phyloP scores from a whole-genome alignment of 1,140 invertebrate genomes.

The Drosophila rufa region DNA sequence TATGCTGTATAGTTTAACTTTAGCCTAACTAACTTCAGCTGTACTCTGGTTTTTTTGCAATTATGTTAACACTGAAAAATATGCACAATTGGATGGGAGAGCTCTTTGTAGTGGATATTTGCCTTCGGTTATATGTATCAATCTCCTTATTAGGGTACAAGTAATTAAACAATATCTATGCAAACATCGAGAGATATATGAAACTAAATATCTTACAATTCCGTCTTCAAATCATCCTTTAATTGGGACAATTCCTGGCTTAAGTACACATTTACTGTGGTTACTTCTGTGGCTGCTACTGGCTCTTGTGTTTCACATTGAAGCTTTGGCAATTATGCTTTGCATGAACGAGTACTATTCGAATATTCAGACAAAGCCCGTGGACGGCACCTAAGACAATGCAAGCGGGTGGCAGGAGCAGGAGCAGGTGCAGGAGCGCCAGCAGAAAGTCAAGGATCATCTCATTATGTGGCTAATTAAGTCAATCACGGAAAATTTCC shows the following conservation, averaged over 20 bases:
- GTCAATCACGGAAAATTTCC: conserved; percentile 32
- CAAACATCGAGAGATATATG: conserved; percentile 45
- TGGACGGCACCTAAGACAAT: conserved; percentile 83
- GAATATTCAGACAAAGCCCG: conserved; percentile 76
- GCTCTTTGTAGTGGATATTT: conserved; percentile 71
- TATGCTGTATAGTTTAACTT: conserved; percentile 46
- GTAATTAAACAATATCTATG: conserved; percentile 47
- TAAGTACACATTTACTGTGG: conserved; percentile 22
- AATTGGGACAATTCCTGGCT: conserved; percentile 29
- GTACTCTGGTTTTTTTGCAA: conserved; percentile 3
- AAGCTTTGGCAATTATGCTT: conserved; percentile 66
- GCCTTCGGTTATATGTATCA: conserved; percentile 17
- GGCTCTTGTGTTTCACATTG: conserved; percentile 38
- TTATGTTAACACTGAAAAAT: conserved; percentile 69
- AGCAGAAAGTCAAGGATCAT: conserved; percentile 21
- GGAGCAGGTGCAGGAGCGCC: neutral
- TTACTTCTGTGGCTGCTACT: conserved; percentile 9
- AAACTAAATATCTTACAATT: conserved; percentile 46
- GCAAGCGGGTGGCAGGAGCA: conserved; percentile 44
- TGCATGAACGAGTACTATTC: conserved; percentile 47
- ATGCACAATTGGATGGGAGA: conserved; percentile 78
- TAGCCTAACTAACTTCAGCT: conserved; percentile 65
- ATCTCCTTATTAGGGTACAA: conserved; percentile 27
- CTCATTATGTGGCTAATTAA: conserved; percentile 40
- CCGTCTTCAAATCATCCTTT: conserved; percentile 5